Percentiles rank a stretch among this genome's conserved stretches.
Conservation (phyloP, 2,797 vertebrate genomes). For the Neostethus bicornis region DNA sequence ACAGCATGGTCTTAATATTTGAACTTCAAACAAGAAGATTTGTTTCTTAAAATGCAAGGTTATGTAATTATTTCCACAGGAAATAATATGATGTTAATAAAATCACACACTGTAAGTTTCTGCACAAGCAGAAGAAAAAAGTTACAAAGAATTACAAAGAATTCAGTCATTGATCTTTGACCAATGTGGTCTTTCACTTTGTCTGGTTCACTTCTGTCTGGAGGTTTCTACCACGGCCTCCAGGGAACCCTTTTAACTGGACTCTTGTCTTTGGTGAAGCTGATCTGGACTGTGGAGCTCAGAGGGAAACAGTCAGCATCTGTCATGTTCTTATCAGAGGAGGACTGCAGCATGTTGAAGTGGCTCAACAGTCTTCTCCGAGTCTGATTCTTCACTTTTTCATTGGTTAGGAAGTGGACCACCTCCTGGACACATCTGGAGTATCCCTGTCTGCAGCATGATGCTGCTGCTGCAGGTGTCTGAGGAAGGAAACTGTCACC, state of each 20-base stretch:
- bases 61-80: too few relatives aligned
- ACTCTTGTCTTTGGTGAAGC: not conserved
- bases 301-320: constrained; percentile 36
- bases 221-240: not conserved
- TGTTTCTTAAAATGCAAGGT: too few relatives aligned
- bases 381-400: constrained; percentile 49
- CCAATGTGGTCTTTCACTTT: constrained; percentile 27
- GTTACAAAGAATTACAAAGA: not conserved
- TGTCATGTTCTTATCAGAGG: constrained; percentile 32
- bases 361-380: constrained; percentile 53
- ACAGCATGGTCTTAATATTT: too few relatives aligned
- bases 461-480: constrained; percentile 53
- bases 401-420: constrained; percentile 58
- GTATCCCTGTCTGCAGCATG: constrained; percentile 34
- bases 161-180: constrained; percentile 12
- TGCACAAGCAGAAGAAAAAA: too few relatives aligned
- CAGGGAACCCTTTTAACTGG: constrained; percentile 3
- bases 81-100: too few relatives aligned
- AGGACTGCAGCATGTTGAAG: constrained; percentile 58
- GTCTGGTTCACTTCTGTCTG: not conserved
- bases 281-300: not conserved
- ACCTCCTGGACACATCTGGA: constrained; percentile 11
- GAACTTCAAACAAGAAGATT: too few relatives aligned
- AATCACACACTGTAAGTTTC: too few relatives aligned
- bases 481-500: constrained; percentile 80